Base-by-base conservation (phyloP, 2,888 invertebrate genomes). In the Eupelmus urozonus region DNA sequence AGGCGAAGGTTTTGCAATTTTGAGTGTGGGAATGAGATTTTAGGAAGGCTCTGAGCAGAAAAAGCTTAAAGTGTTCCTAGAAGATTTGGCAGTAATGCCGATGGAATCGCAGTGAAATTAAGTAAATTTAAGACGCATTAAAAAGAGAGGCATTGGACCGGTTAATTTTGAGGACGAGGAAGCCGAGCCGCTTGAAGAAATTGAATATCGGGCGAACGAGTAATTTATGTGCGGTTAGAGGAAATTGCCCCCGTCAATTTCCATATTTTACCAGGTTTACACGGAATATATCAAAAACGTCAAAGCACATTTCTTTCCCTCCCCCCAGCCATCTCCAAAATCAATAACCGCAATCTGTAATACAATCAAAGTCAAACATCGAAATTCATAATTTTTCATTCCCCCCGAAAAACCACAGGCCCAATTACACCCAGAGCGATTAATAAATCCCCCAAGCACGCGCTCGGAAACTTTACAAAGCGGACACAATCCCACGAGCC, bases 171-270 rank as follows among this genome's bases (percentile, higher is more conserved):
- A 73, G 16, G 18, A 63, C 57, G 53, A 34, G 42, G 57, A 60
- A 11, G 18, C 27, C 42, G 65, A 4, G 25, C 29, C n/a, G n/a
- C 23, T 23, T 20, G 60, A 49, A 65, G 60, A 73, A 73, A 73
- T 73, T 63, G 73, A 73, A 73, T 65, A 73, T 73, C 57, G 65
- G 53, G 18, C 2, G 27, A 27, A 27, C 11, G 13, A 5, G 20
- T 40, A 57, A 73, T 65, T 73, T 65, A 73, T 65, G 23, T 29
- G 73, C 57, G 42, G 73, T 55, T 57, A 11, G 20, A 45, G 60
- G 45, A 65, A 63, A 73, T 65, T 65, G 34, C 45, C 18, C n/a
- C 45, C 51, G 57, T 73, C 45, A 73, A 65, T 65, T 73, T 65
- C 53, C 53, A 57, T 53, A 23, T 45, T 65, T 65, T 55, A 73